These are phyloP conservation scores for Xestia xanthographa DNA, from an alignment of 2,888 invertebrate genomes.

Conservation along the genomic window DNA sequence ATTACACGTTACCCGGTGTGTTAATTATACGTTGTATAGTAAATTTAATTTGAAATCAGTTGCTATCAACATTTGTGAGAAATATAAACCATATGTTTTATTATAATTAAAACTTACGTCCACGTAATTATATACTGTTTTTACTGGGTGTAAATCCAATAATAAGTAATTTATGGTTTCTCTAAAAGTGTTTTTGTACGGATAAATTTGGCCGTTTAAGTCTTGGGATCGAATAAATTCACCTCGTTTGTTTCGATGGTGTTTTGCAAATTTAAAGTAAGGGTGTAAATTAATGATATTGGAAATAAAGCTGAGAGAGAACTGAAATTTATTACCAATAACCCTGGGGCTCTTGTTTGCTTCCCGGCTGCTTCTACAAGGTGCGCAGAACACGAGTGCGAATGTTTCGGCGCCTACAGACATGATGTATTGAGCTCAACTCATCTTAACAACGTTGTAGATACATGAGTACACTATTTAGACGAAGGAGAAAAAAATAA, in stretches of 20 bases:
- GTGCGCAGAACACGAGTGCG: slow-evolving; percentile 79
- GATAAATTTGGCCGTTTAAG: slow-evolving; percentile 11
- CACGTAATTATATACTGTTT: slow-evolving; percentile 64
- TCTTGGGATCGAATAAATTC: slow-evolving; percentile 40
- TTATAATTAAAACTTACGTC: slow-evolving; percentile 70
- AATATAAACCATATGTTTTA: slow-evolving; percentile 63
- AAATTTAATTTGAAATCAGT: slow-evolving; percentile 82
- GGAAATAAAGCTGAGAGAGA: slow-evolving; percentile 77
- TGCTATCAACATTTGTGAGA: slow-evolving; percentile 73
- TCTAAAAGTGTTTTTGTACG: slow-evolving; percentile 30
- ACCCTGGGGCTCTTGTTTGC: slow-evolving; percentile 83
- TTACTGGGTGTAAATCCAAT: slow-evolving; percentile 68
- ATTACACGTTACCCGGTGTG: slow-evolving; percentile 85
- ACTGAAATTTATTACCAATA: slow-evolving; percentile 85
- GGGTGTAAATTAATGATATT: slow-evolving; percentile 78
- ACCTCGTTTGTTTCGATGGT: slow-evolving; percentile 33
- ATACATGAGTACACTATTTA: slow-evolving; percentile 32
- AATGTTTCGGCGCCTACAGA: slow-evolving; percentile 82
- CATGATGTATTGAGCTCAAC: slow-evolving; percentile 76
- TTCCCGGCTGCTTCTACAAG: slow-evolving; percentile 76
- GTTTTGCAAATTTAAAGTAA: slow-evolving; percentile 58
- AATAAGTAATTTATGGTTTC: slow-evolving; percentile 62
- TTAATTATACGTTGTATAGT: slow-evolving; percentile 85
- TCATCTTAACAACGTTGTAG: slow-evolving; percentile 40
- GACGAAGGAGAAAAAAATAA: background rate